These are phyloP conservation scores for Orius insidiosus DNA, from an alignment of 1,140 invertebrate genomes.

Conservation along the genomic window DNA sequence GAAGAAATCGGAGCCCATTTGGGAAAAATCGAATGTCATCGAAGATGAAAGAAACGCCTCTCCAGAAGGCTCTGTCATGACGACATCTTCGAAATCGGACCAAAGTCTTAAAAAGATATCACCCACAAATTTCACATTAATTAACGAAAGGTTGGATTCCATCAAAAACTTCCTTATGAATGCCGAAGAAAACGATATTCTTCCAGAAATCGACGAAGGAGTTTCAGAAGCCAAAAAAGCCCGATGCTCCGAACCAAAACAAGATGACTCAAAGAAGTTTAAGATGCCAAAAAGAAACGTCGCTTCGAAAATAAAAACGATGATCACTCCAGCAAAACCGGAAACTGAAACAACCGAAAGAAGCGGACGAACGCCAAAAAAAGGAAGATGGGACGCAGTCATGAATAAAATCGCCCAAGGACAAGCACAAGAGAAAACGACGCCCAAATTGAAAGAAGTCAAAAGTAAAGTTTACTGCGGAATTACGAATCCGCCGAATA, in stretches of 20 bases:
- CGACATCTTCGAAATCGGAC: conserved; percentile 21
- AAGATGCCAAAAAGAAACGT: conserved; percentile 59
- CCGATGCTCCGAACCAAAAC: conserved; percentile 11
- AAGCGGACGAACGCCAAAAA: conserved; percentile 27
- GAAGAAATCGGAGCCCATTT: conserved; percentile 25
- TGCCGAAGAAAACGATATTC: conserved; percentile 23
- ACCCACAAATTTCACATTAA: conserved; percentile 18
- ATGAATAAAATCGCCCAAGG: conserved; percentile 63
- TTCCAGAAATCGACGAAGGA: conserved; percentile 23
- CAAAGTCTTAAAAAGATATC: conserved; percentile 24
- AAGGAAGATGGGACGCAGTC: conserved; percentile 52
- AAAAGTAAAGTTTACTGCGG: conserved; percentile 49
- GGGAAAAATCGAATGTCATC: conserved; percentile 17
- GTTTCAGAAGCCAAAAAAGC: conserved; percentile 8
- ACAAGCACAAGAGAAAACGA: conserved; percentile 43
- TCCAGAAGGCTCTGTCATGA: conserved; percentile 19
- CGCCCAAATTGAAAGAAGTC: conserved; percentile 51
- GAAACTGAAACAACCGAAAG: conserved; percentile 26
- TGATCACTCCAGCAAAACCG: conserved; percentile 35
- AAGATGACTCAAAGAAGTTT: conserved; percentile 36
- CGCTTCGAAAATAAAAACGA: conserved; percentile 51
- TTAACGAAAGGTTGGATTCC: conserved; percentile 21
- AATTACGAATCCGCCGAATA: conserved; percentile 3
- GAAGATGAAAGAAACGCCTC: conserved; percentile 20
- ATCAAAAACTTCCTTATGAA: conserved; percentile 20